phyloP scores from a whole-genome alignment of 2,797 vertebrate species.

The Lycodopsis pacificus region DNA sequence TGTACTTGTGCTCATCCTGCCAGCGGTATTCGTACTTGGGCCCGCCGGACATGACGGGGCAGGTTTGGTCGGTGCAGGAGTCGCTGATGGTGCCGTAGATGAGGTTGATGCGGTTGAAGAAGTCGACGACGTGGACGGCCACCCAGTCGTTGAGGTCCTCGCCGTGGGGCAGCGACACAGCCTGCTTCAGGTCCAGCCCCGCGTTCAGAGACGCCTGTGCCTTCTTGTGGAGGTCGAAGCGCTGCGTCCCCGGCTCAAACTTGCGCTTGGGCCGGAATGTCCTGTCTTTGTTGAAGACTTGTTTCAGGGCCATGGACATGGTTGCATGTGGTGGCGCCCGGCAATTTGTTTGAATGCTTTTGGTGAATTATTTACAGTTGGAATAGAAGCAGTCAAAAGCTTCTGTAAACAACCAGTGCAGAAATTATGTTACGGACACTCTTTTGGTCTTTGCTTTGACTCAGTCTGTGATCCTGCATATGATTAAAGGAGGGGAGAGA shows the following conservation, averaged over 20 bases:
- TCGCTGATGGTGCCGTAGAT: constrained; percentile 97
- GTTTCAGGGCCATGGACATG: constrained; percentile 93
- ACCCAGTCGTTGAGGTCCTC: constrained; percentile 97
- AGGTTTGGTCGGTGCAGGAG: constrained; percentile 92
- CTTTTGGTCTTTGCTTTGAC: constrained; percentile 39
- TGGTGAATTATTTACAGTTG: constrained; percentile 63
- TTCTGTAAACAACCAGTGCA: constrained; percentile 50
- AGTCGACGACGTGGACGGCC: constrained; percentile 97
- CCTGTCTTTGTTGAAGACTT: constrained; percentile 97
- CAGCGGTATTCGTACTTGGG: constrained; percentile 96
- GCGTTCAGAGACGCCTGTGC: constrained; percentile 95
- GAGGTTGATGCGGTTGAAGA: constrained; percentile 98
- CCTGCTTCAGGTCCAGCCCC: constrained; percentile 93
- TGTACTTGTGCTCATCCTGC: constrained; percentile 94
- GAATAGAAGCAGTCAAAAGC: constrained; percentile 49
- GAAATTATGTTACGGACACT: constrained; percentile 29
- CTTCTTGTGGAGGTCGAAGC: constrained; percentile 96
- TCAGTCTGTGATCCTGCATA: constrained; percentile 43
- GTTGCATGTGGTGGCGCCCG: constrained; percentile 51
- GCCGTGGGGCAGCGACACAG: constrained; percentile 90
- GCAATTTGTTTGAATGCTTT: constrained; percentile 41
- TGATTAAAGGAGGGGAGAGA: constrained; percentile 28
- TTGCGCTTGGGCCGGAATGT: constrained; percentile 98
- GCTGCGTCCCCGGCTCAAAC: constrained; percentile 95
- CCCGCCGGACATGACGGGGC: constrained; percentile 94